Percentiles rank a stretch among this genome's conserved stretches.
phyloP scores from a whole-genome alignment of 2,797 vertebrate species.

The Taeniopygia guttata region DNA sequence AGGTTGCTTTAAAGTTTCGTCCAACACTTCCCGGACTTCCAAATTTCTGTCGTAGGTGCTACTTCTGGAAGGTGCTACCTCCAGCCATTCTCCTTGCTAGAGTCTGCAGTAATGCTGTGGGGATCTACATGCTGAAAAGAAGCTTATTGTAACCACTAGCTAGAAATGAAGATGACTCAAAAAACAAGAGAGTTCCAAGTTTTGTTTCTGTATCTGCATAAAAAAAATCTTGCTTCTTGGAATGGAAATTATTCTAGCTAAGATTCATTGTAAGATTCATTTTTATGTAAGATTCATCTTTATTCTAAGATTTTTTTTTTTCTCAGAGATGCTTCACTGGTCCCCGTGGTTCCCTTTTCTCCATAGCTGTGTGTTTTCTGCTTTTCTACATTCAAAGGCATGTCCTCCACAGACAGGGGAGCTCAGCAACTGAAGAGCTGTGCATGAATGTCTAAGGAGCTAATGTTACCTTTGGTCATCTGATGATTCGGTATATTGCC shows the following conservation, averaged over 20 bases:
- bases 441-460: neutral
- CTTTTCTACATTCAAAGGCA: neutral
- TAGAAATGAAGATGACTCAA: neutral
- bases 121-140: neutral
- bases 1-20: neutral
- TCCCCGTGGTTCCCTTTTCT: neutral
- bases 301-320: neutral
- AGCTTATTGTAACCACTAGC: neutral
- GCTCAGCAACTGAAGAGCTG: neutral
- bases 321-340: neutral
- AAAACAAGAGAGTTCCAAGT: neutral
- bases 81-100: neutral
- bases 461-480: neutral
- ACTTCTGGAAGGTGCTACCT: neutral
- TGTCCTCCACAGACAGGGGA: neutral
- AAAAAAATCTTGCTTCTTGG: neutral
- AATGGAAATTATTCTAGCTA: neutral
- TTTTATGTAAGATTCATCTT: neutral
- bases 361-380: neutral
- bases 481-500: neutral
- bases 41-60: neutral
- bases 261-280: neutral
- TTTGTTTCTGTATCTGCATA: neutral
- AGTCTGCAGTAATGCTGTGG: neutral
- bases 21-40: neutral